Conservation (phyloP, 2,888 invertebrate genomes). For the Caenorhabditis auriculariae region DNA sequence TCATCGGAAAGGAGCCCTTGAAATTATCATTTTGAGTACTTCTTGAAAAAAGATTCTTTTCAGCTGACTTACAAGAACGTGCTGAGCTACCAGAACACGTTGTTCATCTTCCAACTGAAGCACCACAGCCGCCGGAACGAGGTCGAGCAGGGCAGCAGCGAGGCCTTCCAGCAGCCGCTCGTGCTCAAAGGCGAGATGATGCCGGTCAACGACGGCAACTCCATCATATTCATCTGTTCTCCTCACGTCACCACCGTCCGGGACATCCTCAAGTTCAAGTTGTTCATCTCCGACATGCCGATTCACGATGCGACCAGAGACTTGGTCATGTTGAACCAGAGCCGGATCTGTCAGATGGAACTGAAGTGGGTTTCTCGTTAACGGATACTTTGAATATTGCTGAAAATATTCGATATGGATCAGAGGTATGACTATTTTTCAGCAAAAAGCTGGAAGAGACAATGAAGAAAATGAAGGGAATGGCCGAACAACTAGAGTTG, state of each 20-base stretch:
- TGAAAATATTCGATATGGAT: conserved; percentile 1
- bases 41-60: background rate
- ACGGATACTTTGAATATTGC: background rate
- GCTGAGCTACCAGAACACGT: conserved; percentile 51
- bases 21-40: background rate
- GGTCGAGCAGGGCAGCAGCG: conserved; percentile 26
- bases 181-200: conserved; percentile 50
- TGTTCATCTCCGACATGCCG: conserved; percentile 60
- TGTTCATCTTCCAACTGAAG: conserved; percentile 58
- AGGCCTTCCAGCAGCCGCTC: conserved; percentile 41
- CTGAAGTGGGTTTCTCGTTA: conserved; percentile 40
- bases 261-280: conserved; percentile 51
- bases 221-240: conserved; percentile 57
- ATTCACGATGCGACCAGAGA: conserved; percentile 60
- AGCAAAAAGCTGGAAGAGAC: conserved; percentile 59
- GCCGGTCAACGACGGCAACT: conserved; percentile 48
- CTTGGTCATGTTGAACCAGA: conserved; percentile 58
- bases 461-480: conserved; percentile 41
- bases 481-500: conserved; percentile 48
- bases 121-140: conserved; percentile 44
- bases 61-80: conserved; percentile 57
- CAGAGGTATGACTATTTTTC: conserved; percentile 11
- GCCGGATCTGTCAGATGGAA: conserved; percentile 58
- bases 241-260: conserved; percentile 57
- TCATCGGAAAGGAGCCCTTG: too few relatives aligned